Evolutionary conservation across 2,888 invertebrate genomes (phyloP), one percentile per base, ranked within the genome.

Genomic region (Polyommatus iphigenia): DNA sequence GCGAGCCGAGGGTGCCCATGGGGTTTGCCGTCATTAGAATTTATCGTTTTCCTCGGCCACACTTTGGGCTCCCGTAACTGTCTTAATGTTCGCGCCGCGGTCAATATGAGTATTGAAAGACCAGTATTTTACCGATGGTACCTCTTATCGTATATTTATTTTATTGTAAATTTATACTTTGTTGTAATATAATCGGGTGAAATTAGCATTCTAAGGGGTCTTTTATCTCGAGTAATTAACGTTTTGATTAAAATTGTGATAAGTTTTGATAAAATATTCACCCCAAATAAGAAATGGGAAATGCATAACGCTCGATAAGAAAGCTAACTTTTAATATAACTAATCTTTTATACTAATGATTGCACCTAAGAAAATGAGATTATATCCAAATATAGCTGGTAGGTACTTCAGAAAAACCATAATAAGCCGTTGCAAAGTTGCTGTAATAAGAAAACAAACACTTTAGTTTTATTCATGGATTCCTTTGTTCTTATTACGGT

Each of bases 11-110:
- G 93, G 93, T 90, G 90, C 91, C 90, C 90, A 85, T 84, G 91
- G 91, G 91, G 90, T 87, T 86, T 86, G 86, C 90, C 88, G 89
- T 92, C 92, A 90, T 91, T 91, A 90, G 90, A 88, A 94, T 93
- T 94, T 93, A 94, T 94, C 92, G 93, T 93, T 91, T 90, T 91
- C 91, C 90, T 90, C 91, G 90, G 93, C 87, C 92, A 90, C 89
- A 90, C 87, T 88, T 90, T 86, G 86, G 88, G 88, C 87, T 87
- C 86, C 87, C 86, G 82, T 83, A 87, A 84, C 83, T 82, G 84
- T 76, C 75, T 71, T 77, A 77, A 77, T 77, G 72, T 79, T 79
- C 72, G 80, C 78, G 79, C 80, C 81, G 79, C 80, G 75, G 75
- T 73, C 73, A 73, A 20, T 73, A 73, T 75, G 75, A 75, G 50